A percentile compares a stretch with the other conserved stretches of the same genome.
These are phyloP conservation scores for Coenonympha glycerion DNA, from an alignment of 2,888 invertebrate species.

Conservation along the genomic window DNA sequence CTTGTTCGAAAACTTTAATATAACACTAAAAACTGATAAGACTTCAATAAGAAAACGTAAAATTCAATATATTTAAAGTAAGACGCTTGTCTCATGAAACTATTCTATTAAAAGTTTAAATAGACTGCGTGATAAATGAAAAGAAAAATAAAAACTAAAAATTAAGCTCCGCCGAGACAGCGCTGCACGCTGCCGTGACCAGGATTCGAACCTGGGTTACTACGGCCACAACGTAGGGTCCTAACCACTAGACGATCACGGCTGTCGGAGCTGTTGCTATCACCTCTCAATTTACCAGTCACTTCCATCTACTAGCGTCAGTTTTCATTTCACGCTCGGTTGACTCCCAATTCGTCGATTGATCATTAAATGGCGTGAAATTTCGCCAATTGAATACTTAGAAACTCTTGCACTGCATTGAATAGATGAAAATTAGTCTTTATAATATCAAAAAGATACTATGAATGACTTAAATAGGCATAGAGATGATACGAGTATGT, in stretches of 20 bases:
- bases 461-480: neutral
- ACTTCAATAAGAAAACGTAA: too few relatives aligned
- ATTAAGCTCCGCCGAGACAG: conserved; percentile 32
- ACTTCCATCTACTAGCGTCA: conserved; percentile 11
- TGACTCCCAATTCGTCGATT: conserved; percentile 11
- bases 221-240: conserved; percentile 86
- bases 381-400: conserved; percentile 10
- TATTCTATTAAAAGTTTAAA: too few relatives aligned
- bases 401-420: conserved; percentile 1
- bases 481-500: neutral
- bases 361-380: conserved; percentile 10
- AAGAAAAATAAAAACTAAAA: conserved; percentile 23
- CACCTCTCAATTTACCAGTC: conserved; percentile 1
- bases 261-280: conserved; percentile 29
- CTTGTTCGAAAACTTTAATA: too few relatives aligned
- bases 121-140: neutral
- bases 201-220: conserved; percentile 86
- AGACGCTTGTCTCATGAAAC: too few relatives aligned
- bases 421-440: conserved; percentile 1
- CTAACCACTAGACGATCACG: conserved; percentile 84
- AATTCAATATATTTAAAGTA: too few relatives aligned
- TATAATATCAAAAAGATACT: neutral
- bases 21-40: too few relatives aligned
- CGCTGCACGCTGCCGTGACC: conserved; percentile 53
- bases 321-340: conserved; percentile 28